These are phyloP conservation scores for Dioctria rufipes DNA, from an alignment of 2,888 invertebrate genomes.

Conservation along the genomic window DNA sequence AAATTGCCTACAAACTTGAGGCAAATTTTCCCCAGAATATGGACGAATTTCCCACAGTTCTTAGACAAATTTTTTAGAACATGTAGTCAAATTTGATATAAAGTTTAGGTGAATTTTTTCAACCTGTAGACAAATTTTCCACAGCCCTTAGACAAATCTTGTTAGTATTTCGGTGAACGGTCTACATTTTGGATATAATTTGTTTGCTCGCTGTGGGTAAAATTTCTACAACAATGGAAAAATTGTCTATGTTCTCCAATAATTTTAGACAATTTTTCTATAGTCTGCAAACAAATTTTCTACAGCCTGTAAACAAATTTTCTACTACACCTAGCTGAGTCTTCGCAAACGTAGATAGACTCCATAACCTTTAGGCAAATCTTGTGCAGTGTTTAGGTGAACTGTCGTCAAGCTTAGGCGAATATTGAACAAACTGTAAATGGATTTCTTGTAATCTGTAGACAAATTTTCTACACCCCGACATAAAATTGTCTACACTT, in stretches of 20 bases:
- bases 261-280: neutral
- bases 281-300: neutral
- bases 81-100: neutral
- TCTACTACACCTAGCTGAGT: neutral
- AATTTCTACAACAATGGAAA: neutral
- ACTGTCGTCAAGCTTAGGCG: neutral
- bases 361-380: neutral
- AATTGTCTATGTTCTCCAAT: neutral
- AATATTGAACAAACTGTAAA: neutral
- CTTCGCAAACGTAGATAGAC: no score
- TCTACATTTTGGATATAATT: neutral
- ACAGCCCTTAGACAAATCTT: neutral
- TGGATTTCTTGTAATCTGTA: neutral
- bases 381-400: neutral
- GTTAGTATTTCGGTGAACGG: neutral
- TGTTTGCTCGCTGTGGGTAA: neutral
- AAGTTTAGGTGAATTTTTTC: neutral
- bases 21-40: neutral
- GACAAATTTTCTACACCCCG: neutral
- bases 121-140: neutral
- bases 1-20: neutral
- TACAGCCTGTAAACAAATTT: neutral
- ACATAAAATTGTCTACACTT: no score
- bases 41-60: neutral
- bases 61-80: neutral